Evolutionary conservation across 2,797 vertebrate genomes (phyloP).

Genomic region (Hemibagrus guttatus): DNA sequence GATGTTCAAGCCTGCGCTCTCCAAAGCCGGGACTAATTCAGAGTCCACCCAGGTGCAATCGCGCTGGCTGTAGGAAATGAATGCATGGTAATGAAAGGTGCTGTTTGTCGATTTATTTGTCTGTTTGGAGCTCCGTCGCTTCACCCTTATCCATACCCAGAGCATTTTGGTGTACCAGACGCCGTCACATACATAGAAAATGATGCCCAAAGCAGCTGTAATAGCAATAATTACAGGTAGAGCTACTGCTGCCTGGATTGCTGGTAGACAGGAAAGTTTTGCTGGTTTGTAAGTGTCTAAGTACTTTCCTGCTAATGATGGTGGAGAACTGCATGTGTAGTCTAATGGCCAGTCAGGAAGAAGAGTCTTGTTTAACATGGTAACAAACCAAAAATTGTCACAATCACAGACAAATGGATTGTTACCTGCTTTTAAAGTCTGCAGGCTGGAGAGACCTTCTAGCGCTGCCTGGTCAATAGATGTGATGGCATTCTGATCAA

Average conservation of each 20-base stretch:
- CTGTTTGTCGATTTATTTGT: conserved; percentile 49
- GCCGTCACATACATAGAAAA: conserved; percentile 73
- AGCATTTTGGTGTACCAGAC: conserved; percentile 84
- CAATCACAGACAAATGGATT: conserved; percentile 73
- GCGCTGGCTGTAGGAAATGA: conserved; percentile 84
- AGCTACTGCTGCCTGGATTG: conserved; percentile 60
- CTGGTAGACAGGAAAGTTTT: conserved; percentile 71
- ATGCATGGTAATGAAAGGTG: conserved; percentile 77
- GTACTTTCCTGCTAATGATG: conserved; percentile 60
- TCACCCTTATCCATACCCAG: conserved; percentile 82
- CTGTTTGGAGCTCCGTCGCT: conserved; percentile 65
- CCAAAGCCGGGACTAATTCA: conserved; percentile 75
- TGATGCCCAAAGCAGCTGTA: conserved; percentile 54
- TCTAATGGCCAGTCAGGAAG: conserved; percentile 76
- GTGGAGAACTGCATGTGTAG: conserved; percentile 76
- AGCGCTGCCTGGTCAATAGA: conserved; percentile 68
- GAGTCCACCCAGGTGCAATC: conserved; percentile 80
- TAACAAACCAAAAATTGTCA: conserved; percentile 69
- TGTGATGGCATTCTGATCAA: conserved; percentile 76
- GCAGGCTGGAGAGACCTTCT: conserved; percentile 68
- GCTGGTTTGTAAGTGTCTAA: conserved; percentile 72
- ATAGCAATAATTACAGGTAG: conserved; percentile 64
- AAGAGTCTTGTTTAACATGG: conserved; percentile 69
- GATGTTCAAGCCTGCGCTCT: conserved; percentile 70
- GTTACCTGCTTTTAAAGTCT: conserved; percentile 67